Percentiles rank a stretch among this genome's conserved stretches.
Evolutionary conservation across 2,797 vertebrate genomes (phyloP).

Genomic region (Chromobotia macracanthus): DNA sequence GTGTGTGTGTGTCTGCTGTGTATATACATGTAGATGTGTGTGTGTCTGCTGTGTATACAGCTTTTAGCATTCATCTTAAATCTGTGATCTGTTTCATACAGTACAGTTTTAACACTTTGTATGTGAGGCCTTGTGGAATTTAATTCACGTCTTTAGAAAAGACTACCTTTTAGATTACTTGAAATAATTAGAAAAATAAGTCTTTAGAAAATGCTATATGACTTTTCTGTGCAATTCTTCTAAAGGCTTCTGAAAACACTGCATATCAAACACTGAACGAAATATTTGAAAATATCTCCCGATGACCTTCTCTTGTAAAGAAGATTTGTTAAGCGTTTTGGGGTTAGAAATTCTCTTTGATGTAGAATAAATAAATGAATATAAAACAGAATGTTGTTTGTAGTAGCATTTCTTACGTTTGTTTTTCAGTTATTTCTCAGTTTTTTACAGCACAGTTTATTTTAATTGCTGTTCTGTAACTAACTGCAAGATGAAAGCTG

Average conservation of each 20-base stretch:
- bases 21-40: too few species aligned
- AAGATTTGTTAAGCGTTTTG: not conserved
- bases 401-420: not conserved
- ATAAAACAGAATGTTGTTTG: not conserved
- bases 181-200: not conserved
- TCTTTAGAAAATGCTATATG: not conserved
- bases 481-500: too few species aligned
- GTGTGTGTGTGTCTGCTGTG: too few species aligned
- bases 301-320: slow-evolving; percentile 6
- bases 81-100: not conserved
- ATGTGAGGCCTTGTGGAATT: not conserved
- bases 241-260: not conserved
- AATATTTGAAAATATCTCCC: not conserved
- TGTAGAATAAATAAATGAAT: not conserved
- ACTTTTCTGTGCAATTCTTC: not conserved
- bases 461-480: too few species aligned
- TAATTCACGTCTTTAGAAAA: not conserved
- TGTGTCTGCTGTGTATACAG: too few species aligned
- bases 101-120: not conserved
- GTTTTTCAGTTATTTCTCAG: too few species aligned
- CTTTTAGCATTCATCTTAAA: slow-evolving; percentile 13
- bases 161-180: not conserved
- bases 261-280: not conserved
- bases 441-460: too few species aligned
- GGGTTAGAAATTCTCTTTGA: not conserved